Evolutionary conservation across 1,140 invertebrate genomes (phyloP).

Genomic region (Danaus melanippus): DNA sequence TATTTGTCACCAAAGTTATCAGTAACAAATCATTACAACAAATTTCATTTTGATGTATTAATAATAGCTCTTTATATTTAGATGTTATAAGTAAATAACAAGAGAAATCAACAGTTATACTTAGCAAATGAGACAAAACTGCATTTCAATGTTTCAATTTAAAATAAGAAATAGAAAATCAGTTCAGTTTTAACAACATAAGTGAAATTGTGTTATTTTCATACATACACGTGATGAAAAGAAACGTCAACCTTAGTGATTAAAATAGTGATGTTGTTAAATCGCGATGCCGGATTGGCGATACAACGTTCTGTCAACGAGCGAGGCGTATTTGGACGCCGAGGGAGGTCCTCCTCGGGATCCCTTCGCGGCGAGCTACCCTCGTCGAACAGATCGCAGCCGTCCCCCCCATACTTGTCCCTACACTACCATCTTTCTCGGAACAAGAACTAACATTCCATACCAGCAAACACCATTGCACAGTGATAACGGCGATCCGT

Average conservation of each 20-base stretch:
- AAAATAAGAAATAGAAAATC: too few relatives aligned
- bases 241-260: constrained; percentile 26
- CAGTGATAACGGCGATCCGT: constrained; percentile 46
- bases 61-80: too few relatives aligned
- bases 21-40: too few relatives aligned
- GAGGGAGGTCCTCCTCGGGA: constrained; percentile 42
- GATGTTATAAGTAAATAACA: too few relatives aligned
- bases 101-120: too few relatives aligned
- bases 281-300: constrained; percentile 69
- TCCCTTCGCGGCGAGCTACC: constrained; percentile 59
- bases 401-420: constrained; percentile 59
- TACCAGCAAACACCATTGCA: constrained; percentile 43
- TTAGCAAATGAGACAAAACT: too few relatives aligned
- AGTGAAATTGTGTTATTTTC: too few relatives aligned
- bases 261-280: constrained; percentile 51
- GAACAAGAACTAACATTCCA: constrained; percentile 42
- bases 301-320: constrained; percentile 70
- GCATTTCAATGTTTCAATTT: too few relatives aligned
- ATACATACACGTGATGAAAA: constrained; percentile 21
- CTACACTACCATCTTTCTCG: constrained; percentile 62
- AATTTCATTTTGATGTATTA: too few relatives aligned
- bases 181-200: too few relatives aligned
- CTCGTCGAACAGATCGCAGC: constrained; percentile 52
- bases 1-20: too few relatives aligned
- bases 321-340: constrained; percentile 62